Evolutionary conservation across 2,797 vertebrate genomes (phyloP), one percentile per base, ranked within the genome.

Genomic region (Spondyliosoma cantharus): DNA sequence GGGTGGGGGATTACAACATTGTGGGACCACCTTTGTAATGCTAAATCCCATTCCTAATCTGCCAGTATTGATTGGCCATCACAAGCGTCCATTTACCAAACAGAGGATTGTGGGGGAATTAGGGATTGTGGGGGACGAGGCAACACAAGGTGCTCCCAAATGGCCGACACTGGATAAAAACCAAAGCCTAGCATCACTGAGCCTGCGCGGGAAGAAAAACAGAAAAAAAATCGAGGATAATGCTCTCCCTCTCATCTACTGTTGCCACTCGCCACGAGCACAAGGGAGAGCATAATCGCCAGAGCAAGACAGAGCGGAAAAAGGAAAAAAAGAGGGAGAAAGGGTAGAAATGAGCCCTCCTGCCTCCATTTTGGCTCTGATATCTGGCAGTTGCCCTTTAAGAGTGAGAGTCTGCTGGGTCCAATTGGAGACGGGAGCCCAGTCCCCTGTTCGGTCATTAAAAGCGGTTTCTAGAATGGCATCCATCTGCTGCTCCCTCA

Each of bases 401-500:
- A 93, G 92, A 91, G 84, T 64, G 92, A 89, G 86, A 83, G 84
- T 92, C 87, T 86, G 89, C 87, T 61, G 88, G 86, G 89, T 91
- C 90, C 91, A 92, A 86, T 91, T 90, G 87, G 86, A 89, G 79
- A 87, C 70, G 20, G 84, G 65, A 89, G 91, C 86, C 84, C 84
- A 90, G 82, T 92, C 92, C 91, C 93, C 91, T 88, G 90, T 91
- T 86, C 74, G 90, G 92, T 93, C 93, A 94, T 94, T 94, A 94
- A 94, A 93, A 93, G 82, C 67, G 70, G 86, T 87, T 93, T 90
- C 90, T 86, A 88, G 87, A 93, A 91, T 90, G 90, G 91, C 90
- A 90, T 93, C 93, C 93, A 93, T 94, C 93, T 94, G 93, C 93
- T 91, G 90, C 90, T 88, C 83, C 81, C 93, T 94, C 93, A 94